Percentiles rank a stretch among this genome's conserved stretches.
Evolutionary conservation across 1,140 invertebrate genomes (phyloP).

Genomic region (Globodera rostochiensis): DNA sequence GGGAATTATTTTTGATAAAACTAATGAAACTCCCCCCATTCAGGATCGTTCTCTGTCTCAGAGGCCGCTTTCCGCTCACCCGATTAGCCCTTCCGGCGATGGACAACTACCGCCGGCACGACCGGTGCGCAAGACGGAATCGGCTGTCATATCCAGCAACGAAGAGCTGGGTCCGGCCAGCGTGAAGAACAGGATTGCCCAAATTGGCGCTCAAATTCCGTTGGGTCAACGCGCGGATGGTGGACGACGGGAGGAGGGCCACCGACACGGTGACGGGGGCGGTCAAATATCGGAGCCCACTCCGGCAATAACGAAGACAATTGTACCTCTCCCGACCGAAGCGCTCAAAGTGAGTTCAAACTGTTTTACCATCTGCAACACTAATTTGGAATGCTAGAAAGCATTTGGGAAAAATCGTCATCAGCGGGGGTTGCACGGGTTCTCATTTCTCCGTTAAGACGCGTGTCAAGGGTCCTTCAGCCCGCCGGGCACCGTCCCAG

Average conservation of each 20-base stretch:
- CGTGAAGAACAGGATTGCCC: constrained; percentile 4
- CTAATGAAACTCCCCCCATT: background rate
- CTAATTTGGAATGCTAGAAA: background rate
- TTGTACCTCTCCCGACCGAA: background rate
- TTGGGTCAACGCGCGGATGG: background rate
- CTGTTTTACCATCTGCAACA: background rate
- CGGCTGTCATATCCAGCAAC: background rate
- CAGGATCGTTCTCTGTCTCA: background rate
- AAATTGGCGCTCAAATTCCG: constrained; percentile 11
- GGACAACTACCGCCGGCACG: background rate
- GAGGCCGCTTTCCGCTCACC: background rate
- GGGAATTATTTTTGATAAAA: background rate
- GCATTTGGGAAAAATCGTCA: background rate
- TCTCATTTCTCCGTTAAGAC: background rate
- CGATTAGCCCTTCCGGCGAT: background rate
- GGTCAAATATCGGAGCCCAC: background rate
- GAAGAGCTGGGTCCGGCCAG: constrained; percentile 3
- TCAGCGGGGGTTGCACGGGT: background rate
- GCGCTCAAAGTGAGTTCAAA: background rate
- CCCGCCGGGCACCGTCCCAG: background rate
- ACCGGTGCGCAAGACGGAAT: constrained; percentile 6
- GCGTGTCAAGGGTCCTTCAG: background rate
- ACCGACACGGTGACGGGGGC: background rate
- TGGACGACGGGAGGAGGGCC: background rate
- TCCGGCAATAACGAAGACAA: background rate